Percentiles rank a stretch among this genome's conserved stretches.
Conservation (phyloP, 2,888 invertebrate species). For the Stegophylla sp. region DNA sequence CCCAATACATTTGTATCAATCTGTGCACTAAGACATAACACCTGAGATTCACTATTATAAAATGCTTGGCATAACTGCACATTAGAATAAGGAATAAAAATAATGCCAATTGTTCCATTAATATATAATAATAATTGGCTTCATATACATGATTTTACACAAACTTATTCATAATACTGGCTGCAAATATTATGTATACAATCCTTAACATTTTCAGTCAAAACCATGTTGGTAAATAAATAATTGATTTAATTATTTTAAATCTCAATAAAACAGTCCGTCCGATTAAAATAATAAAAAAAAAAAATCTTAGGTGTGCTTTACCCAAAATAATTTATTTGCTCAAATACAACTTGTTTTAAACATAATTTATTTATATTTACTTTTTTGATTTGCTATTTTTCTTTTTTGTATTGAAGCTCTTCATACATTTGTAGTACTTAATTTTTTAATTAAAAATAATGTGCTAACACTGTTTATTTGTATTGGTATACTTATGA, state of each 20-base stretch:
- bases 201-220: conserved; percentile 12
- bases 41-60: conserved; percentile 21
- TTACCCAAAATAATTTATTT: conserved; percentile 55
- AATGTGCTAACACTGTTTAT: conserved; percentile 10
- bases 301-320: conserved; percentile 43
- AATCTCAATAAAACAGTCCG: conserved; percentile 46
- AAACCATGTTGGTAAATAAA: conserved; percentile 21
- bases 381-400: conserved; percentile 30
- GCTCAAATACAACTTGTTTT: conserved; percentile 55
- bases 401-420: conserved; percentile 14
- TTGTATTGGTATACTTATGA: conserved; percentile 11
- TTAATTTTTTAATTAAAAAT: conserved; percentile 20
- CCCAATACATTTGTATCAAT: conserved; percentile 83
- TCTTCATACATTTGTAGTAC: conserved; percentile 44
- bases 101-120: conserved; percentile 12
- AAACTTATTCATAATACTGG: conserved; percentile 3
- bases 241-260: conserved; percentile 39
- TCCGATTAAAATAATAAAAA: conserved; percentile 28
- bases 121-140: conserved; percentile 40
- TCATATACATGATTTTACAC: conserved; percentile 25
- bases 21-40: conserved; percentile 78
- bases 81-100: conserved; percentile 50
- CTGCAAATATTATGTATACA: not conserved
- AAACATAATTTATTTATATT: conserved; percentile 40
- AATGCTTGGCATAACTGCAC: conserved; percentile 28